Conservation (phyloP, 2,113 vertebrate species). For the Prietella phreatophila region DNA sequence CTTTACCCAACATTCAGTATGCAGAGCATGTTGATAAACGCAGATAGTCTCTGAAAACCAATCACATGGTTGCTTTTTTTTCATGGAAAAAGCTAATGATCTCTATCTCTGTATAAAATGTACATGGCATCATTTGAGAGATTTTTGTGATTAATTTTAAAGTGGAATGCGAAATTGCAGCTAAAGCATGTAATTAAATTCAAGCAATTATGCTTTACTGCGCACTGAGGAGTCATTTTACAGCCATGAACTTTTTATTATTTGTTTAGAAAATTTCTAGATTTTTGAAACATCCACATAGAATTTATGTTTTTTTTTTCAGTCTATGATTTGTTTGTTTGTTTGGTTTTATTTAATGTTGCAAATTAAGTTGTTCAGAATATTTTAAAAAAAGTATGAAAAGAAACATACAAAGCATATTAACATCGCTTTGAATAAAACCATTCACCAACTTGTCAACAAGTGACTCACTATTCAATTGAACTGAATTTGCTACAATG, state of each 20-base stretch:
- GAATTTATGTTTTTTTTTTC: neutral
- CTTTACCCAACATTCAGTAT: neutral
- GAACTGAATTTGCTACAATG: neutral
- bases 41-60: neutral
- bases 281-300: neutral
- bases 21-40: constrained; percentile 9
- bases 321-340: neutral
- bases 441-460: neutral
- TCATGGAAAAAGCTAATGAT: neutral
- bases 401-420: neutral
- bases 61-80: neutral
- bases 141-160: neutral
- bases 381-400: too few species aligned
- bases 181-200: constrained; percentile 38
- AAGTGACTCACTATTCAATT: constrained; percentile 1
- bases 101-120: neutral
- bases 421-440: neutral
- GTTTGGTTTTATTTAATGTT: neutral
- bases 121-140: neutral
- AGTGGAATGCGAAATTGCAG: constrained; percentile 10
- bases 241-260: constrained; percentile 16
- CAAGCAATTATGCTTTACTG: constrained; percentile 3
- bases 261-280: neutral
- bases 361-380: neutral
- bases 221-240: constrained; percentile 11